Base-by-base conservation (phyloP, 2,888 invertebrate species). In the Drosophila meridionalis region DNA sequence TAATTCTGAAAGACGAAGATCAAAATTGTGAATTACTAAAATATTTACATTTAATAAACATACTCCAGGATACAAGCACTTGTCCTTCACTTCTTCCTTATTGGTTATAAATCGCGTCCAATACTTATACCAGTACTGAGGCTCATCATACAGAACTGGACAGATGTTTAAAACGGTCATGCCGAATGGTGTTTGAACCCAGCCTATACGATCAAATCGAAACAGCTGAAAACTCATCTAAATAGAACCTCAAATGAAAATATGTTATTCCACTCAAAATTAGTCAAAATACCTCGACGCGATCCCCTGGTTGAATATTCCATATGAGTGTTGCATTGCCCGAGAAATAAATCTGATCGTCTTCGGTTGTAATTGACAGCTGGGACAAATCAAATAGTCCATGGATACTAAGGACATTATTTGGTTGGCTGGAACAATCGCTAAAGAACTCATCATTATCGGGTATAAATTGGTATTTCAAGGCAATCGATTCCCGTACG, bases 201-300 rank as follows among this genome's bases (percentile, higher is more conserved):
- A 48, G 2, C 6, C 2, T 4, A 67, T 55, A 12, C 78, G 56
- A n/a, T 78, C 65, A 42, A 58, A 65, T 1, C 47, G 64, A 12
- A 9, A 43, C 2, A 56, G 0, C 11, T 6, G 3, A 8, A 0
- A 63, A 0, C 0, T 47, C 12, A 26, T 7, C 47, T 26, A 47
- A 47, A 28, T 6, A 4, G 38, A 26, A 32, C 8, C 0, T 40
- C 3, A n/a, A 28, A 12, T 8, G 14, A 4, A 8, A 7, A 38
- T 2, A 6, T 7, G 7, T 42, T n/a, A 42, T 36, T 6, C 4
- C 1, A 43, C 3, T 26, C 26, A 3, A 20, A 20, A 20, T 20
- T 20, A 20, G 7, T 11, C 2, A 6, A 47, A 47, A 12, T 47
- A 47, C 47, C 47, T 47, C 47, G 4, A 47, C 6, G 7, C 47